Conservation (phyloP, 2,113 vertebrate genomes). For the Melanerpes formicivorus region DNA sequence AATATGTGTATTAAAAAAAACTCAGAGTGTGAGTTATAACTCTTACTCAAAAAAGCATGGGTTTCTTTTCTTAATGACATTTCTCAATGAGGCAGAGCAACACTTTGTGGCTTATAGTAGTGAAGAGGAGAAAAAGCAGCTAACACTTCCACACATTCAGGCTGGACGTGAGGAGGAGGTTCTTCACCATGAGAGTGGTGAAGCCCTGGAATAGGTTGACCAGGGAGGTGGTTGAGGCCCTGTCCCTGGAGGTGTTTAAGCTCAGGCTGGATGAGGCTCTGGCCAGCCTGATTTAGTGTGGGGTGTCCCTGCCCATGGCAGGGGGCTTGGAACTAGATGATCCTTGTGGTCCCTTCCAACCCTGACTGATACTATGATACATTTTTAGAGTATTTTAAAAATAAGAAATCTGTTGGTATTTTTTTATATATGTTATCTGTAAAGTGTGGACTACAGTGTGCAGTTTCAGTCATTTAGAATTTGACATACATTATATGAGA, state of each 20-base stretch:
- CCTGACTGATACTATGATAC: too few relatives aligned
- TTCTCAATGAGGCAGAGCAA: not conserved
- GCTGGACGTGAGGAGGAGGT: too few relatives aligned
- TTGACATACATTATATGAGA: not conserved
- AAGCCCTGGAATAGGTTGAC: too few relatives aligned
- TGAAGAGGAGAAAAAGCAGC: not conserved
- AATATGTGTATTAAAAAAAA: not conserved
- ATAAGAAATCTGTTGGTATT: not conserved
- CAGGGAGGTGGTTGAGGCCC: too few relatives aligned
- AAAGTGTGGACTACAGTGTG: not conserved
- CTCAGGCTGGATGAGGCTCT: too few relatives aligned
- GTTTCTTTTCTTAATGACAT: not conserved
- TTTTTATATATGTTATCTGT: not conserved
- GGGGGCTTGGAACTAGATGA: too few relatives aligned
- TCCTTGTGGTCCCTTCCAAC: too few relatives aligned
- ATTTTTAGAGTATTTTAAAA: not conserved
- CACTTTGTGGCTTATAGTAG: not conserved
- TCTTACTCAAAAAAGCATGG: not conserved
- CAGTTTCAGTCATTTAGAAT: not conserved
- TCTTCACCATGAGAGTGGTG: too few relatives aligned
- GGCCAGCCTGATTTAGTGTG: too few relatives aligned
- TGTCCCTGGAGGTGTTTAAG: too few relatives aligned
- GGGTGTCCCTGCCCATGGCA: too few relatives aligned
- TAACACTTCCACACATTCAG: fast-evolving
- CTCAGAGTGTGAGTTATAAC: not conserved